Evolutionary conservation across 2,113 vertebrate species (phyloP).

Genomic region (Salvelinus alpinus): DNA sequence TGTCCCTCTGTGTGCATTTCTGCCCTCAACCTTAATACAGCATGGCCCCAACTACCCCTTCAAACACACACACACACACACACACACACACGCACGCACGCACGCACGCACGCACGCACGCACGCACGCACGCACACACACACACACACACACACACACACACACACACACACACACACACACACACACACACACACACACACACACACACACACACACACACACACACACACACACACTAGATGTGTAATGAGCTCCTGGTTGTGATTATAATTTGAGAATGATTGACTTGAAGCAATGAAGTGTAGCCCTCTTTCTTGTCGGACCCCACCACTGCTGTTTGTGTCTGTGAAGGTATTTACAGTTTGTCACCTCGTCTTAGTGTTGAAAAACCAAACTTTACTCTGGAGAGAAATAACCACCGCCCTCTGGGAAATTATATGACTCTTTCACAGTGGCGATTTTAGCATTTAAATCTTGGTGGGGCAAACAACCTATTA

Average conservation of each 20-base stretch:
- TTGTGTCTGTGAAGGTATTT: background rate
- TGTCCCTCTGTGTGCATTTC: conserved; percentile 40
- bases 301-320: conserved; percentile 16
- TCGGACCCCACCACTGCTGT: background rate
- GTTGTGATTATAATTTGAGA: conserved; percentile 53
- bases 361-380: background rate
- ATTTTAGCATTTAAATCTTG: too few species aligned
- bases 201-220: conserved; percentile 22
- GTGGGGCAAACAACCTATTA: too few species aligned
- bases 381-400: background rate
- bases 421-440: background rate
- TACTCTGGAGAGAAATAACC: background rate
- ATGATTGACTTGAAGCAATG: conserved; percentile 64
- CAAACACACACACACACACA: conserved; percentile 33
- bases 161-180: conserved; percentile 24
- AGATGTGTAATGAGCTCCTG: conserved; percentile 42
- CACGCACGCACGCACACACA: conserved; percentile 26
- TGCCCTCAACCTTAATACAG: conserved; percentile 49
- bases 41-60: conserved; percentile 51
- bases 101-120: conserved; percentile 13
- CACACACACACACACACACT: background rate
- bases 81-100: background rate
- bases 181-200: background rate
- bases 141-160: conserved; percentile 12
- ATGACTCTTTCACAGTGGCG: background rate